Percentiles rank a stretch among this genome's conserved stretches.
Evolutionary conservation across 2,797 vertebrate species (phyloP).

Genomic region (Gambelia wislizenii): DNA sequence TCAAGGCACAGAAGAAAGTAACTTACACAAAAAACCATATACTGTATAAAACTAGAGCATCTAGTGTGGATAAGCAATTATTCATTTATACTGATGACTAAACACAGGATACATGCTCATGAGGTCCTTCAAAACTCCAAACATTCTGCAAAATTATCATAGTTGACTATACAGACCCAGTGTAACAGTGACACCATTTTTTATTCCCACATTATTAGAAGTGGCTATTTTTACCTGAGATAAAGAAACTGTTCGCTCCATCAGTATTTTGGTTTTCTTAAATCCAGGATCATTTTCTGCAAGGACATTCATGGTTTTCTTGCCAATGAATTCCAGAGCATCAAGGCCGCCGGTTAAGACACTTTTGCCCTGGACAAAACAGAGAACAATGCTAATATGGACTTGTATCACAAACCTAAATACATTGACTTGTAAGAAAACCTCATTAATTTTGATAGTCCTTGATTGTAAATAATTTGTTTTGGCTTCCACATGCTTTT

Average conservation of each 20-base stretch:
- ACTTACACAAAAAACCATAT: neutral
- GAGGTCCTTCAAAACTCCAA: neutral
- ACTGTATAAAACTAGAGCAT: neutral
- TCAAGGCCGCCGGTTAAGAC: constrained; percentile 95
- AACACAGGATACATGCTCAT: too few relatives aligned
- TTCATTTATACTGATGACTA: neutral
- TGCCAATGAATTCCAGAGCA: constrained; percentile 97
- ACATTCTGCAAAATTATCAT: neutral
- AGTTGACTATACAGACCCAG: neutral
- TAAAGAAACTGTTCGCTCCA: constrained; percentile 93
- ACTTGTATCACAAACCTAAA: neutral
- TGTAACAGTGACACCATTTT: neutral
- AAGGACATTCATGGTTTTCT: constrained; percentile 98
- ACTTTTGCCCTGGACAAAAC: constrained; percentile 88
- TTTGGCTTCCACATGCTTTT: neutral
- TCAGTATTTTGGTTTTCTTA: constrained; percentile 95
- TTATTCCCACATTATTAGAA: constrained; percentile 27
- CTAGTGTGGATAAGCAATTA: neutral
- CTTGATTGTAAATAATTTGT: neutral
- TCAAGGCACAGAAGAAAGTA: neutral
- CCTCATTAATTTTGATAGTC: neutral
- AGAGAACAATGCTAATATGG: neutral
- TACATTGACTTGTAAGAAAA: neutral
- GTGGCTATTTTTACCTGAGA: constrained; percentile 86
- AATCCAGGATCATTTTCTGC: constrained; percentile 98